phyloP scores from a whole-genome alignment of 2,888 invertebrate species.

The Pollenia amentaria region DNA sequence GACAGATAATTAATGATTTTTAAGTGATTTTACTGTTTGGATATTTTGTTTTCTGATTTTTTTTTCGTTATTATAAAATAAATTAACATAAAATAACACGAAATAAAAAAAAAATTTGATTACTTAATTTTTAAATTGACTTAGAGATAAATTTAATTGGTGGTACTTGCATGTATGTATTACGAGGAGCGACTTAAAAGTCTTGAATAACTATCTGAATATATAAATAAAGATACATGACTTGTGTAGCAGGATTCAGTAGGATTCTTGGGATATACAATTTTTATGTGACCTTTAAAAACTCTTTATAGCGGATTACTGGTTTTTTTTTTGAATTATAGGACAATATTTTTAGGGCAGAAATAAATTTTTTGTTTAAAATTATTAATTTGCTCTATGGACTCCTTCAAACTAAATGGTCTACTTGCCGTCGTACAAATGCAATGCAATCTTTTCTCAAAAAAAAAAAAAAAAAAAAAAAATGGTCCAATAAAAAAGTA shows the following conservation, averaged over 20 bases:
- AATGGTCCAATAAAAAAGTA: neutral
- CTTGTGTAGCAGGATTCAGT: too few relatives aligned
- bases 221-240: too few relatives aligned
- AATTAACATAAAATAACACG: neutral
- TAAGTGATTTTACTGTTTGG: conserved; percentile 30
- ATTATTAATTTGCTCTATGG: too few relatives aligned
- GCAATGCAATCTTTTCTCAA: conserved; percentile 22
- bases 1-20: conserved; percentile 16
- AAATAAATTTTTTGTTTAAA: too few relatives aligned
- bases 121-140: conserved; percentile 10
- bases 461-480: conserved; percentile 7
- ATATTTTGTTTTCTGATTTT: neutral
- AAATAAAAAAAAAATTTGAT: neutral
- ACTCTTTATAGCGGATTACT: too few relatives aligned
- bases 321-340: too few relatives aligned
- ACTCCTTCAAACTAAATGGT: too few relatives aligned
- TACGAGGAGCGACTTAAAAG: neutral
- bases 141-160: conserved; percentile 30
- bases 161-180: neutral
- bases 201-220: neutral
- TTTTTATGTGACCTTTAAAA: too few relatives aligned
- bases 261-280: too few relatives aligned
- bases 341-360: too few relatives aligned
- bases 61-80: neutral
- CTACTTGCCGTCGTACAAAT: neutral